phyloP scores from a whole-genome alignment of 2,797 vertebrate species.

The Mormyrops attenuatus region DNA sequence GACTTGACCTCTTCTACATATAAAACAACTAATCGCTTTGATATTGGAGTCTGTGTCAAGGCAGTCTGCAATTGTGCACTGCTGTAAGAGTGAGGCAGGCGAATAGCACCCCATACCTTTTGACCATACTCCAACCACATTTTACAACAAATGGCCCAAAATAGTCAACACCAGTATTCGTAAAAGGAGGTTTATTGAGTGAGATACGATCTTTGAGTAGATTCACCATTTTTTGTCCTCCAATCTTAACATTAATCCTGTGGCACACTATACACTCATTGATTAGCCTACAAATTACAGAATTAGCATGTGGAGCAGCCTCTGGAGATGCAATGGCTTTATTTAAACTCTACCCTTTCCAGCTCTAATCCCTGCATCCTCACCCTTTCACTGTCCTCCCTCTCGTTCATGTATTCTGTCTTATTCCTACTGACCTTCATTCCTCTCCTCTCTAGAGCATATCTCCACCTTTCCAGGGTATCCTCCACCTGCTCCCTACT shows the following conservation, averaged over 20 bases:
- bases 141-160: conserved; percentile 5
- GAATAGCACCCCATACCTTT: neutral
- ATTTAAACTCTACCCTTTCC: too few species aligned
- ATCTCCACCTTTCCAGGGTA: too few species aligned
- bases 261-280: neutral
- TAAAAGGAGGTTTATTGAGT: neutral
- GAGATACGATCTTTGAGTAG: neutral
- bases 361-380: too few species aligned
- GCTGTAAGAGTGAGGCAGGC: neutral
- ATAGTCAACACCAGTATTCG: neutral
- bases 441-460: too few species aligned
- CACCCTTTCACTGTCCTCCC: too few species aligned
- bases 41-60: neutral
- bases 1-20: neutral
- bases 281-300: neutral
- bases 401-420: too few species aligned
- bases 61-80: neutral
- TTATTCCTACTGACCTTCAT: too few species aligned
- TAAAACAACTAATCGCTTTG: neutral
- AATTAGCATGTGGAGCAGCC: neutral
- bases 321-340: too few species aligned
- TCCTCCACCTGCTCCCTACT: too few species aligned
- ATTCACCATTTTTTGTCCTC: neutral
- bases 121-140: neutral
- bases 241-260: neutral